Conservation (phyloP, 2,113 vertebrate species). For the Tetrao urogallus region DNA sequence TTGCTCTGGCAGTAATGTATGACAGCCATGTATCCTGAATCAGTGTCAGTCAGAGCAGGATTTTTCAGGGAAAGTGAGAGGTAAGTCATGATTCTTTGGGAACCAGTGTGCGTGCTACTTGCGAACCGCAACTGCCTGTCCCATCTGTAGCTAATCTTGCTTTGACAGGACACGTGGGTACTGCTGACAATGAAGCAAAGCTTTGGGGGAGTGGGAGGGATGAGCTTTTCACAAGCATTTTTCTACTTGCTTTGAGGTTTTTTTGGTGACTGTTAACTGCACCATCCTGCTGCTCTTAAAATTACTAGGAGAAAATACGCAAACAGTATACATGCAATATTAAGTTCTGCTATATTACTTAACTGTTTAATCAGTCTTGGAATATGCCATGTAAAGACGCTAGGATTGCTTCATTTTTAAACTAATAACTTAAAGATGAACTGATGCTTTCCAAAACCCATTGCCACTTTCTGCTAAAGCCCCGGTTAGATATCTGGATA, state of each 20-base stretch:
- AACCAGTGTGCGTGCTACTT: neutral
- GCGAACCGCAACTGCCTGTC: neutral
- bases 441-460: neutral
- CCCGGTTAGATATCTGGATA: neutral
- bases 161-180: neutral
- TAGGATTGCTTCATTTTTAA: neutral
- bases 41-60: neutral
- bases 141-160: neutral
- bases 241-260: neutral
- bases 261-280: neutral
- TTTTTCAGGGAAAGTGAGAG: neutral
- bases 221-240: neutral
- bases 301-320: neutral
- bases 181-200: neutral
- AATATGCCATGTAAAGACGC: neutral
- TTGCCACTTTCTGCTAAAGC: neutral
- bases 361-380: neutral
- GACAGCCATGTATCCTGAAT: neutral
- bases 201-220: too few species aligned
- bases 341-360: neutral
- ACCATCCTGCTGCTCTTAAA: neutral
- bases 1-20: neutral
- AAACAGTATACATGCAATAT: fast-evolving
- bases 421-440: neutral
- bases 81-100: neutral